Evolutionary conservation across 2,113 vertebrate species (phyloP).

Genomic region (Ictidomys tridecemlineatus): DNA sequence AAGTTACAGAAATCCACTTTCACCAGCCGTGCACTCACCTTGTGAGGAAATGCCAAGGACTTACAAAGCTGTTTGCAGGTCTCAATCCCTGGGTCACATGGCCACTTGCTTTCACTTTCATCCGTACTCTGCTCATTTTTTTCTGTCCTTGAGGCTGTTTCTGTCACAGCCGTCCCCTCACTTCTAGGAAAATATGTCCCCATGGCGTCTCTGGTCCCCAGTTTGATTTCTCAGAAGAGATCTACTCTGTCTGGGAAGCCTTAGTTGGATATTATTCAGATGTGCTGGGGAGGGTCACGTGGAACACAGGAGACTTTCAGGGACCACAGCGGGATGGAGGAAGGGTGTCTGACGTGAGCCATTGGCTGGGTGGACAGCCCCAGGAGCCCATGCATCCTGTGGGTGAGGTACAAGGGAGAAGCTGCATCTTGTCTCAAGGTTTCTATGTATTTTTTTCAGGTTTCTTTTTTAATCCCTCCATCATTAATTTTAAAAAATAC

Average conservation of each 20-base stretch:
- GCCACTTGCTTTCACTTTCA: not conserved
- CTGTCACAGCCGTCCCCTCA: not conserved
- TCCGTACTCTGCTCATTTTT: not conserved
- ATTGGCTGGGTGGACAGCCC: not conserved
- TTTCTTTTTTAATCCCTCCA: not conserved
- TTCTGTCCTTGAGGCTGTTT: not conserved
- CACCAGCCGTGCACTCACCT: not conserved
- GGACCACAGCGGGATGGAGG: not conserved
- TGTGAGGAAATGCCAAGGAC: not conserved
- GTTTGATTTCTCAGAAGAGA: not conserved
- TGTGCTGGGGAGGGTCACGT: not conserved
- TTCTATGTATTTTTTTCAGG: not conserved
- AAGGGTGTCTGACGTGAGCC: not conserved
- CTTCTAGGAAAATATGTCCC: not conserved
- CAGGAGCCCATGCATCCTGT: fast-evolving
- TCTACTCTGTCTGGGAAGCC: not conserved
- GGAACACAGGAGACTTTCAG: not conserved
- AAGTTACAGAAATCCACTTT: slow-evolving; percentile 10
- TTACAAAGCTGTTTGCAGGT: not conserved
- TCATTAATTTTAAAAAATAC: not conserved
- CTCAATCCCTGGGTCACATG: not conserved
- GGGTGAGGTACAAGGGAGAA: not conserved
- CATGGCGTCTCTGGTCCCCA: not conserved
- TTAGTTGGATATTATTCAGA: not conserved
- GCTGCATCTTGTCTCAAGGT: not conserved